phyloP scores from a whole-genome alignment of 35 echinoderm and acorn worm species.

The Diadema setosum region DNA sequence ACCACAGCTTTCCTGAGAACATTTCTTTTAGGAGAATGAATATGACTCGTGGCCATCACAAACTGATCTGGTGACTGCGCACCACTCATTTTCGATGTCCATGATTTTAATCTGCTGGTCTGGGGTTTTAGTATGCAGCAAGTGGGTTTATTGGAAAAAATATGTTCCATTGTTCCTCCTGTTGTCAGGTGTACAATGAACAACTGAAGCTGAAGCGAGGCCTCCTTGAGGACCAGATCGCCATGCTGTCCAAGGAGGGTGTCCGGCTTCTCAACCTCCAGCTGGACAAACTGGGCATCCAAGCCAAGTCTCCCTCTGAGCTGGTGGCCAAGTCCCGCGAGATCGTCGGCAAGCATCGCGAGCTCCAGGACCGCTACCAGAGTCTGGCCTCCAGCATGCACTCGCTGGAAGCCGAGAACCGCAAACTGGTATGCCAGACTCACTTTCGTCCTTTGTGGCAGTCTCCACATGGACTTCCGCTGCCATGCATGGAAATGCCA shows the following conservation, averaged over 20 bases:
- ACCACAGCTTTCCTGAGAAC: too few relatives aligned
- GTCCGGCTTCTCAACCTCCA: conserved; percentile 69
- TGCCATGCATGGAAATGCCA: too few relatives aligned
- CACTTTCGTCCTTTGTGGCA: background rate
- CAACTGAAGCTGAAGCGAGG: conserved; percentile 45
- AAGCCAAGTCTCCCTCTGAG: conserved; percentile 84
- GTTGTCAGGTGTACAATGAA: conserved; percentile 36
- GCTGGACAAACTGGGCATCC: conserved; percentile 84
- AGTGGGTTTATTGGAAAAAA: too few relatives aligned
- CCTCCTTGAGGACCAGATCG: conserved; percentile 77
- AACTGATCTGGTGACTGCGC: too few relatives aligned
- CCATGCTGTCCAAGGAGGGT: conserved; percentile 60
- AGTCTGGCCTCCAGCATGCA: conserved; percentile 52
- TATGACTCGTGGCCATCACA: too few relatives aligned
- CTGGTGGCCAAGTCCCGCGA: conserved; percentile 82
- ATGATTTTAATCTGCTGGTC: too few relatives aligned
- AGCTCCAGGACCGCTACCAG: conserved; percentile 72
- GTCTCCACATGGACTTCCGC: too few relatives aligned
- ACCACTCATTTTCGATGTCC: too few relatives aligned
- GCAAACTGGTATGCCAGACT: conserved; percentile 62
- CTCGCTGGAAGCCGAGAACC: conserved; percentile 68
- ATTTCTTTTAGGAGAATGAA: too few relatives aligned
- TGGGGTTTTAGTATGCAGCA: too few relatives aligned
- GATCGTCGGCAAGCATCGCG: conserved; percentile 81
- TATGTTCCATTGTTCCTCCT: background rate